Conservation (phyloP, 1,140 invertebrate genomes). For the Drosophila setifemur region DNA sequence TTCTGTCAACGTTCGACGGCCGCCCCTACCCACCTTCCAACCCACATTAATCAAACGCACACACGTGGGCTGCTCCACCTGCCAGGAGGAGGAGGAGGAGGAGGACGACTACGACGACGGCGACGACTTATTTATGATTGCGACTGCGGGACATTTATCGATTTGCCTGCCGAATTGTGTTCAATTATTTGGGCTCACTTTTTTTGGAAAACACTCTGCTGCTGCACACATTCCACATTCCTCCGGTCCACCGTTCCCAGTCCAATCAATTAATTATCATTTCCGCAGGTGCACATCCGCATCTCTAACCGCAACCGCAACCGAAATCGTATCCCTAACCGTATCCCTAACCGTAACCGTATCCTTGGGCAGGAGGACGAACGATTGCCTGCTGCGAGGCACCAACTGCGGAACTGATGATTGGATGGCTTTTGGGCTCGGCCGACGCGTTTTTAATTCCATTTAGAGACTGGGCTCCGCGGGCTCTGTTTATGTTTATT, state of each 20-base stretch:
- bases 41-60: constrained; percentile 60
- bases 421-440: constrained; percentile 38
- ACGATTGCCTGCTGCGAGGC: constrained; percentile 26
- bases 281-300: constrained; percentile 24
- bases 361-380: neutral
- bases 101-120: neutral
- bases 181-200: constrained; percentile 27
- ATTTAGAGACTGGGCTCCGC: constrained; percentile 56
- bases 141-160: constrained; percentile 53
- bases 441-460: constrained; percentile 59
- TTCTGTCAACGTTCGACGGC: constrained; percentile 9
- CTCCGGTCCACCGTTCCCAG: neutral
- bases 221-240: constrained; percentile 4
- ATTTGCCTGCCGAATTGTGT: constrained; percentile 69
- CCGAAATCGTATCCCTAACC: constrained; percentile 7
- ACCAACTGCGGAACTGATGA: constrained; percentile 62
- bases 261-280: constrained; percentile 44
- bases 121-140: constrained; percentile 58
- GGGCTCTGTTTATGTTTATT: constrained; percentile 77
- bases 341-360: constrained; percentile 4
- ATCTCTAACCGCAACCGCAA: constrained; percentile 11
- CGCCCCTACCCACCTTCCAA: neutral
- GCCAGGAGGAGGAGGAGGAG: neutral
- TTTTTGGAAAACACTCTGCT: neutral
- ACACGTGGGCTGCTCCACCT: constrained; percentile 49